These are phyloP conservation scores for Oxycera nigricornis DNA, from an alignment of 2,888 invertebrate genomes.

Conservation along the genomic window DNA sequence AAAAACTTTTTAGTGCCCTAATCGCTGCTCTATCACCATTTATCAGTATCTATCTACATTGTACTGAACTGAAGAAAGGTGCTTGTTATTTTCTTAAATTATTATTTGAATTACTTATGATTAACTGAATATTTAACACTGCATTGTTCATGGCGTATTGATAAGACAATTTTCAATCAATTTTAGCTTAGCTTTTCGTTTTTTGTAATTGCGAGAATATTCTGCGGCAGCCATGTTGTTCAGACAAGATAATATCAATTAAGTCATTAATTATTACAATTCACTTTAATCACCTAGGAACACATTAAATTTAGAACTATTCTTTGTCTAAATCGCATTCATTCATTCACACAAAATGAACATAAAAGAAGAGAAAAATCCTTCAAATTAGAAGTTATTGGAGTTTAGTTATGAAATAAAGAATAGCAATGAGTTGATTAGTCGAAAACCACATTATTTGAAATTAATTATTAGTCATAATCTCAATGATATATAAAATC, in stretches of 20 bases:
- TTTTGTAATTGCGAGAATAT: slow-evolving; percentile 12
- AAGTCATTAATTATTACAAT: neutral
- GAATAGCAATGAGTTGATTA: slow-evolving; percentile 8
- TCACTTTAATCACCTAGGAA: neutral
- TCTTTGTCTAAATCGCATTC: slow-evolving; percentile 6
- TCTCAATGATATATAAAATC: slow-evolving; percentile 49
- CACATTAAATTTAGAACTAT: neutral
- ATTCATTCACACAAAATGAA: neutral
- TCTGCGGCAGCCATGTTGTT: slow-evolving; percentile 50
- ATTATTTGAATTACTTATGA: neutral
- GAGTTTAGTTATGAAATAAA: neutral
- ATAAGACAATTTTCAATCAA: slow-evolving; percentile 19
- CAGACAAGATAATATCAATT: slow-evolving; percentile 19
- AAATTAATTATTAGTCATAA: neutral
- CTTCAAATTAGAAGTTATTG: neutral
- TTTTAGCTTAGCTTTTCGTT: neutral
- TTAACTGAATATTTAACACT: neutral
- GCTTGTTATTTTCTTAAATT: neutral
- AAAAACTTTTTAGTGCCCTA: no score
- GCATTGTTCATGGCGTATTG: no score
- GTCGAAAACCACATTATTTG: neutral
- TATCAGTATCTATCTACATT: no score
- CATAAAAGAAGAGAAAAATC: neutral
- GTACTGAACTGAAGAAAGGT: neutral
- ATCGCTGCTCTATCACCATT: no score